Base-by-base conservation (phyloP, 2,113 vertebrate species). In the Sinocyclocheilus grahami region DNA sequence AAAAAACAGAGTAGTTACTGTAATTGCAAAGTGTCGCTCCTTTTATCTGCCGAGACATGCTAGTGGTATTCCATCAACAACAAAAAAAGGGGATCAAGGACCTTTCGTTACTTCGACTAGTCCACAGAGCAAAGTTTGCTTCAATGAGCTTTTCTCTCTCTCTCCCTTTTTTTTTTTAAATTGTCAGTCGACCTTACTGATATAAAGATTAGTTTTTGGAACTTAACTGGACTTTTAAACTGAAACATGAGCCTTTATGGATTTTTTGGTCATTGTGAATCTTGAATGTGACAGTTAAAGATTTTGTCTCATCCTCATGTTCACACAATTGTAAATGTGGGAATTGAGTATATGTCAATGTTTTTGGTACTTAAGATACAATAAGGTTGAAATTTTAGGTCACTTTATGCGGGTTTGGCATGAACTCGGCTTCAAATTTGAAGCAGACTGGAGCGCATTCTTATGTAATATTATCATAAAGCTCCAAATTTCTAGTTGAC, bases 281-380 rank as follows among this genome's bases (percentile, higher is more conserved):
- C 24, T 48, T 37, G 37, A 86, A 78, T 78, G 74, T 83, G 74
- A 82, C 81, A 3, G 14, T 14, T 83, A 30, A 24, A 81, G 18
- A 20, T 53, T 85, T 87, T 20, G 55, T 11, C 27, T 55, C 53
- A 33, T 78, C 4, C 4, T 79, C 75, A 51, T 22, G 7, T 53
- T 53, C 75, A 51, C 46, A 77, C 7, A 30, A 53, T 13, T 77
- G 13, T 27, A 24, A 27, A 46, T 39, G 10, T 62, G 55, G 27
- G 22, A 60, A 79, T 78, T 13, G 18, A 7, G 2, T 22, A n/a
- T 9, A 2, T 22, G 14, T 67, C 14, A 3, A 10, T 65, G 42
- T 69, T 51, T 53, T 55, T 78, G 76, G 14, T 33, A 30, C 16
- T 18, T 55, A 8, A 39, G 8, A 22, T 69, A 7, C 71, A 46